These are phyloP conservation scores for Sporophila hypoxantha DNA, from an alignment of 2,113 vertebrate genomes.

Conservation along the genomic window DNA sequence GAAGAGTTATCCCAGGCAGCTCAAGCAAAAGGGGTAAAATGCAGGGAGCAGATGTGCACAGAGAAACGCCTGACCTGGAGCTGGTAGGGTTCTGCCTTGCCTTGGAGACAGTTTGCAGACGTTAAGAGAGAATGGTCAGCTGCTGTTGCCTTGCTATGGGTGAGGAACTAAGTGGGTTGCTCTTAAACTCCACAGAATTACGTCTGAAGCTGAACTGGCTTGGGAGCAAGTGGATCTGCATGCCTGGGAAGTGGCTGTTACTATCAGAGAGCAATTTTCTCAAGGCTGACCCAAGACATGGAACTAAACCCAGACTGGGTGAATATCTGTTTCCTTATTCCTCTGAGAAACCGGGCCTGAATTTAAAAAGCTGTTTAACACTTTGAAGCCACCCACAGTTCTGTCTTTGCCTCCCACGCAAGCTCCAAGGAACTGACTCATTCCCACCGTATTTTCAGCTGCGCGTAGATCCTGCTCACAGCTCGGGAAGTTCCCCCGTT, in stretches of 20 bases:
- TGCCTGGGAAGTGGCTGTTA: not conserved
- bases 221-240: not conserved
- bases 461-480: not conserved
- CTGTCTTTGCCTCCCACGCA: constrained; percentile 46
- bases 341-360: constrained; percentile 29
- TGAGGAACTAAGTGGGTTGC: not conserved
- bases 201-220: not conserved
- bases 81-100: not conserved
- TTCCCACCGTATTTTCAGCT: constrained; percentile 51
- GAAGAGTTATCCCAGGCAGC: not conserved
- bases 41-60: not conserved
- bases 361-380: constrained; percentile 39
- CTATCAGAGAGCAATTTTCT: not conserved
- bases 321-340: constrained; percentile 25
- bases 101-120: not conserved
- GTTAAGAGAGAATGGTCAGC: not conserved
- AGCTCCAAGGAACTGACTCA: constrained; percentile 59
- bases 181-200: not conserved
- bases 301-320: not conserved
- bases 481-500: not conserved
- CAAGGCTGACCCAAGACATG: constrained; percentile 5
- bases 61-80: not conserved
- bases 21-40: not conserved
- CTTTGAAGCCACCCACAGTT: constrained; percentile 53
- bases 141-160: not conserved